Conservation (phyloP, 2,888 invertebrate genomes). For the Epiblema foenella region DNA sequence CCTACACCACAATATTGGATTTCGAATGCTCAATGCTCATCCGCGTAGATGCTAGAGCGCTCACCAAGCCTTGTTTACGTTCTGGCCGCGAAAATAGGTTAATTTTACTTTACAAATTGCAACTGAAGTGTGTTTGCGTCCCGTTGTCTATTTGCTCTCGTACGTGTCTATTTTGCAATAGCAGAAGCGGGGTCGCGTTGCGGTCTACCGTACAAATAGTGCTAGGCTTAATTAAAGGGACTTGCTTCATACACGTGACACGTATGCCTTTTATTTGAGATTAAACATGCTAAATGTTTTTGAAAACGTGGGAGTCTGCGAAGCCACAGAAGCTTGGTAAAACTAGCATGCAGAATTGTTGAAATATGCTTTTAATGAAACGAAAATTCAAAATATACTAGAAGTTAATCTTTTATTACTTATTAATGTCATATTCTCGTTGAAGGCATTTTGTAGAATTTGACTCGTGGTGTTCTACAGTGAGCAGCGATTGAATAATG, state of each 20-base stretch:
- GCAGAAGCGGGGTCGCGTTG: conserved; percentile 47
- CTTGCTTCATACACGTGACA: background rate
- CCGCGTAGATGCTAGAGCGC: background rate
- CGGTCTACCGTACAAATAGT: conserved; percentile 41
- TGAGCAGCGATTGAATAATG: background rate
- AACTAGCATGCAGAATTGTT: too few relatives aligned
- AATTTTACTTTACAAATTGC: conserved; percentile 30
- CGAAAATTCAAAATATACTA: too few relatives aligned
- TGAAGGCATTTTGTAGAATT: background rate
- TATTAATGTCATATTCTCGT: too few relatives aligned
- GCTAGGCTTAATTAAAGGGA: conserved; percentile 7
- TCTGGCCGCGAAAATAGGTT: conserved; percentile 20
- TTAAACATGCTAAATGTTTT: background rate
- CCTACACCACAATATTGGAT: background rate
- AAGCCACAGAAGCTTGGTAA: too few relatives aligned
- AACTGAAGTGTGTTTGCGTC: conserved; percentile 33
- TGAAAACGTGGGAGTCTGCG: background rate
- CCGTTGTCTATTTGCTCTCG: conserved; percentile 20
- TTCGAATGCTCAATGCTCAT: background rate
- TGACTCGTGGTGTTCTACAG: background rate
- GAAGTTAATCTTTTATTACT: too few relatives aligned
- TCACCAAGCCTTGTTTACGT: conserved; percentile 13
- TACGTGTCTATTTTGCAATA: conserved; percentile 12
- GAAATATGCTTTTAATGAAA: too few relatives aligned
- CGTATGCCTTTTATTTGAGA: background rate